These are phyloP conservation scores for Pelobates fuscus DNA, from an alignment of 2,113 vertebrate genomes.

Conservation along the genomic window DNA sequence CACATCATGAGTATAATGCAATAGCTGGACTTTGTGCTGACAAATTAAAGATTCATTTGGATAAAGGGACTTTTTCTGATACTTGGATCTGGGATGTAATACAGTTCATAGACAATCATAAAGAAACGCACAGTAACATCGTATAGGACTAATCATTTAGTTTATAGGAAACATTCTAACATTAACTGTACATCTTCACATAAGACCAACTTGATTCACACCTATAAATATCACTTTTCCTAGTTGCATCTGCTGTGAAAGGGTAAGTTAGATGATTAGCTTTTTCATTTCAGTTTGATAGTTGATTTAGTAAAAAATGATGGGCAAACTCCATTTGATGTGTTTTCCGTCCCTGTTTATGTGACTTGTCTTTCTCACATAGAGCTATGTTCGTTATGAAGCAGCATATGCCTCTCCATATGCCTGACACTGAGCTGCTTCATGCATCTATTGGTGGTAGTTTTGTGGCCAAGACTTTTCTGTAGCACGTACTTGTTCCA, in stretches of 20 bases:
- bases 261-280: slow-evolving; percentile 20
- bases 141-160: too few relatives aligned
- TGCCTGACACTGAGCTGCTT: slow-evolving; percentile 68
- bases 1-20: too few relatives aligned
- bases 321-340: slow-evolving; percentile 48
- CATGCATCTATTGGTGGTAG: slow-evolving; percentile 67
- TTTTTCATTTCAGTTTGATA: slow-evolving; percentile 52
- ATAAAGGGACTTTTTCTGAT: too few relatives aligned
- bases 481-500: slow-evolving; percentile 73
- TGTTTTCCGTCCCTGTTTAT: slow-evolving; percentile 63
- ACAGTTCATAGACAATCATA: too few relatives aligned
- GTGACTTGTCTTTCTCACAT: slow-evolving; percentile 68
- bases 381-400: slow-evolving; percentile 61
- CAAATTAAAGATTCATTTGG: too few relatives aligned
- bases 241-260: slow-evolving; percentile 11
- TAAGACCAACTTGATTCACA: too few relatives aligned
- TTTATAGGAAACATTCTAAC: too few relatives aligned
- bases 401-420: slow-evolving; percentile 79
- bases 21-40: too few relatives aligned
- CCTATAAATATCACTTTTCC: slow-evolving; percentile 9
- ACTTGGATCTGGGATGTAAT: too few relatives aligned
- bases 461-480: slow-evolving; percentile 71
- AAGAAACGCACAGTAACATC: too few relatives aligned
- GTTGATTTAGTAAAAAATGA: slow-evolving; percentile 46
- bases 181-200: too few relatives aligned